phyloP scores from a whole-genome alignment of 2,797 vertebrate genomes.

The Syngnathus acus region DNA sequence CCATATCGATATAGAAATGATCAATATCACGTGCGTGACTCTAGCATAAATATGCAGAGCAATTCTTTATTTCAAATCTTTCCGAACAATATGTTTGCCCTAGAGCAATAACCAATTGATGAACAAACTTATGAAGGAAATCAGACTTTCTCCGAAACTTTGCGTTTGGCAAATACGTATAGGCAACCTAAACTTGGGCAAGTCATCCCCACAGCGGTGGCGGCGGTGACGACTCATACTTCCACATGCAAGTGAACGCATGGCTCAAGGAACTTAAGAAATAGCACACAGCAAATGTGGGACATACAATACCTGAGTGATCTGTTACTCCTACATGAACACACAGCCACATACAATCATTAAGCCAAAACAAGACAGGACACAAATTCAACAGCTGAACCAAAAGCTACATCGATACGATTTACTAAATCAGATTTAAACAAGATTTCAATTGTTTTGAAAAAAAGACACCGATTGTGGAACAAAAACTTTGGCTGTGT shows the following conservation, averaged over 20 bases:
- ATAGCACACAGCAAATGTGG: slow-evolving; percentile 66
- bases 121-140: too few relatives aligned
- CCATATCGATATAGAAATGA: neutral
- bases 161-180: neutral
- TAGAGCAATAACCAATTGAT: neutral
- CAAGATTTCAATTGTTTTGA: too few relatives aligned
- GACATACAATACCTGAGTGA: slow-evolving; percentile 81
- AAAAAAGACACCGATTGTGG: too few relatives aligned
- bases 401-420: neutral
- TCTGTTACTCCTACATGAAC: slow-evolving; percentile 87
- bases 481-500: neutral
- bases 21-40: neutral
- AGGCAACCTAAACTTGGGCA: slow-evolving; percentile 1
- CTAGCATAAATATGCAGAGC: neutral
- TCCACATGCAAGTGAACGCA: slow-evolving; percentile 47
- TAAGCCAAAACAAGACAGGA: slow-evolving; percentile 52
- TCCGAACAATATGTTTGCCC: neutral
- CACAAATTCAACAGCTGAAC: slow-evolving; percentile 21
- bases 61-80: neutral
- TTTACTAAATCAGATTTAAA: too few relatives aligned
- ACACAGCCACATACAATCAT: slow-evolving; percentile 69
- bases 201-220: slow-evolving; percentile 5
- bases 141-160: too few relatives aligned
- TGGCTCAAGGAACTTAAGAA: slow-evolving; percentile 32
- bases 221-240: slow-evolving; percentile 10